Evolutionary conservation across 2,113 vertebrate species (phyloP).

Genomic region (Hippocampus mohnikei): DNA sequence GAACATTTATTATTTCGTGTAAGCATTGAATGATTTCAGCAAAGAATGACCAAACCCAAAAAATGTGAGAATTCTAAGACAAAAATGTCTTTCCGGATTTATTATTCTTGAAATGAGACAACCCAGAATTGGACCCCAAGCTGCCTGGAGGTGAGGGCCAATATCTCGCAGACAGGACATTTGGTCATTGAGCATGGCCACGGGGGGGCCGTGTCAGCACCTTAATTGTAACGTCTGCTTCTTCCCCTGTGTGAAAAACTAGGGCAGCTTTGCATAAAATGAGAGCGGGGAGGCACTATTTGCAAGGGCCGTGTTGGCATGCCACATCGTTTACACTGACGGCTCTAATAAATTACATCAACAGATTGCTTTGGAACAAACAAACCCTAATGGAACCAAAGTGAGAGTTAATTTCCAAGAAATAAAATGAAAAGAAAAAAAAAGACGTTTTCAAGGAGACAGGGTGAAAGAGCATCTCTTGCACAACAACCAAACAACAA

Average conservation of each 20-base stretch:
- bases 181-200: slow-evolving; percentile 60
- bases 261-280: slow-evolving; percentile 67
- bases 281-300: slow-evolving; percentile 39
- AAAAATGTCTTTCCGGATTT: slow-evolving; percentile 41
- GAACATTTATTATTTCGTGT: background rate
- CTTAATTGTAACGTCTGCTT: slow-evolving; percentile 62
- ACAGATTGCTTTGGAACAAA: slow-evolving; percentile 70
- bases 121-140: slow-evolving; percentile 76
- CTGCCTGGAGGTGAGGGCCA: slow-evolving; percentile 66
- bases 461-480: slow-evolving; percentile 42
- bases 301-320: slow-evolving; percentile 48
- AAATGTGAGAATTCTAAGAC: background rate
- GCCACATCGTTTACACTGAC: slow-evolving; percentile 66
- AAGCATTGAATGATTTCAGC: background rate
- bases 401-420: slow-evolving; percentile 61
- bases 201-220: slow-evolving; percentile 59
- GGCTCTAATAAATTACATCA: slow-evolving; percentile 70
- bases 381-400: slow-evolving; percentile 72
- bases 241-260: slow-evolving; percentile 43
- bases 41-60: slow-evolving; percentile 5
- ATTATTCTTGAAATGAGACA: slow-evolving; percentile 66
- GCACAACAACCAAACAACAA: slow-evolving; percentile 16
- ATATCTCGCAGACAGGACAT: slow-evolving; percentile 63
- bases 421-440: slow-evolving; percentile 37
- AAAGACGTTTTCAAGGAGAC: slow-evolving; percentile 37